A percentile compares a stretch with the other conserved stretches of the same genome.
Evolutionary conservation across 1,140 invertebrate species (phyloP).

Genomic region (Leptopilina clavipes): DNA sequence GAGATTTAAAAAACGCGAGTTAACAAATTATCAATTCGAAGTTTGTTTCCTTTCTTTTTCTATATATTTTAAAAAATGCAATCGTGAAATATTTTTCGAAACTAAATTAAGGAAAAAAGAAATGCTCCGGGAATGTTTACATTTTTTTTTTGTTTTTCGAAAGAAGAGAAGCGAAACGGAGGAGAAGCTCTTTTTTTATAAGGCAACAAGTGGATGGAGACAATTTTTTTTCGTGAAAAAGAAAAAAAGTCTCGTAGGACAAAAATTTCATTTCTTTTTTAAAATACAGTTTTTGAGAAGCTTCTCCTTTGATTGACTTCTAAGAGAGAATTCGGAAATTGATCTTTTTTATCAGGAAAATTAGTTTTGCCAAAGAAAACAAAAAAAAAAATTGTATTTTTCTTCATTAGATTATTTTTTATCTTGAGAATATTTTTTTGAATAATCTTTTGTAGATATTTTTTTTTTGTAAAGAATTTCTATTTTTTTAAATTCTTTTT

Average conservation of each 20-base stretch:
- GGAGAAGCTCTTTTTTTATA: constrained; percentile 15
- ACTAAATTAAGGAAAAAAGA: constrained; percentile 6
- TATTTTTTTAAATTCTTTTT: no score
- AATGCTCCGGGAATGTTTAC: constrained; percentile 16
- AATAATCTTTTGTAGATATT: no score
- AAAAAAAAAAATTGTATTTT: no score
- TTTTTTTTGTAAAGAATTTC: no score
- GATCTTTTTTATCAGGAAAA: no score
- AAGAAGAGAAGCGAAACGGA: constrained; percentile 27
- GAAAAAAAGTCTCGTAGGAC: constrained; percentile 4
- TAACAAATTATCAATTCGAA: background rate
- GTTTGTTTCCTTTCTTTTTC: background rate
- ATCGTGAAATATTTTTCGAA: background rate
- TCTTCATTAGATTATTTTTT: no score
- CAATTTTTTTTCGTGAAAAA: background rate
- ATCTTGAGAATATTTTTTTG: no score
- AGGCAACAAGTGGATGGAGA: constrained; percentile 1
- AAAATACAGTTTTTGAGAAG: constrained; percentile 12
- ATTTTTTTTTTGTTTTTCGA: background rate
- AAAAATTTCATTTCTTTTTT: background rate
- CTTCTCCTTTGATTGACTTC: background rate
- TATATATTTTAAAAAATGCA: background rate
- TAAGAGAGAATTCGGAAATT: constrained; percentile 8
- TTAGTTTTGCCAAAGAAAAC: no score
- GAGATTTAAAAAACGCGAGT: background rate